These are phyloP conservation scores for Delichon dasypus DNA, from an alignment of 2,797 vertebrate genomes.

Conservation along the genomic window DNA sequence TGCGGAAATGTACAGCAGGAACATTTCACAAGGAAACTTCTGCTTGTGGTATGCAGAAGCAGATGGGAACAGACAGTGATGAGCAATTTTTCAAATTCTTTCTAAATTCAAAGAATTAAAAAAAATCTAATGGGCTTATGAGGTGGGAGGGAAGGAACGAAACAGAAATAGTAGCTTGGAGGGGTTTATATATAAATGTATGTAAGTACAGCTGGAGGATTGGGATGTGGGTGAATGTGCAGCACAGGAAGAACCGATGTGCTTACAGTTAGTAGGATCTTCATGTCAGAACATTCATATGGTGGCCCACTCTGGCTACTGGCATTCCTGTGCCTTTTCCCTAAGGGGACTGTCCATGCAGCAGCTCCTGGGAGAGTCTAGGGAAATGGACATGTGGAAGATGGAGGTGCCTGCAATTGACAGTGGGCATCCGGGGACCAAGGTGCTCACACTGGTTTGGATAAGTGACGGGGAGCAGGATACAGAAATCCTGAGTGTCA, in stretches of 20 bases:
- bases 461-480: neutral
- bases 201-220: neutral
- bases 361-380: neutral
- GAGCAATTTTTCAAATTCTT: slow-evolving; percentile 23
- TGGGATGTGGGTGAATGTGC: neutral
- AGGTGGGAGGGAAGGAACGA: slow-evolving; percentile 6
- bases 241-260: neutral
- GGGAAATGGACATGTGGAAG: neutral
- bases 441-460: neutral
- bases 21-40: slow-evolving; percentile 19
- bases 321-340: neutral
- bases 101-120: neutral
- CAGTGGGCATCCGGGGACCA: neutral
- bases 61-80: slow-evolving; percentile 41
- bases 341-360: neutral
- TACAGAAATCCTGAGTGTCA: neutral
- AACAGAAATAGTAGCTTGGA: neutral
- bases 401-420: neutral
- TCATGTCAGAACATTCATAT: neutral
- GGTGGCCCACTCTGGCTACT: neutral
- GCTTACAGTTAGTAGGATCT: neutral
- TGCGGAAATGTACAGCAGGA: slow-evolving; percentile 10
- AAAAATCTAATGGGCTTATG: neutral
- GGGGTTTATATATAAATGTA: neutral
- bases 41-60: neutral